These are phyloP conservation scores for Zeus faber DNA, from an alignment of 2,113 vertebrate genomes.

Conservation along the genomic window DNA sequence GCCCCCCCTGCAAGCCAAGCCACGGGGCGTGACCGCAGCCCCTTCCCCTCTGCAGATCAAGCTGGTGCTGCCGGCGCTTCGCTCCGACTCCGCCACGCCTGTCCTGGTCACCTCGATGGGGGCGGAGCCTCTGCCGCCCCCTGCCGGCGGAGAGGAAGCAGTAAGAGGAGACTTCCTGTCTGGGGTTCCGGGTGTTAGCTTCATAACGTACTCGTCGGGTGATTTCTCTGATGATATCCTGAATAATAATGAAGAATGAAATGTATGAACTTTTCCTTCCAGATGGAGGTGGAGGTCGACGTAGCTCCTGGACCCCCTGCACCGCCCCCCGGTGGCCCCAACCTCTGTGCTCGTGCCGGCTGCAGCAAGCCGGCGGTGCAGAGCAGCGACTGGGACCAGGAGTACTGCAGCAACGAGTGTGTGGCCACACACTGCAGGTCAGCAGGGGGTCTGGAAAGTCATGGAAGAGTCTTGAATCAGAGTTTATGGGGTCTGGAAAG, in stretches of 20 bases:
- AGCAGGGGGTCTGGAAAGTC: too few relatives aligned
- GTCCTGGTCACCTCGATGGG: slow-evolving; percentile 28
- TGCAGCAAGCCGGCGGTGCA: slow-evolving; percentile 84
- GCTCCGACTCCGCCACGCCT: neutral
- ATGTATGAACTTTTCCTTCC: slow-evolving; percentile 22
- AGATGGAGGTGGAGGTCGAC: slow-evolving; percentile 87
- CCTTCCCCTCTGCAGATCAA: slow-evolving; percentile 68
- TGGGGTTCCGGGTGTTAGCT: too few relatives aligned
- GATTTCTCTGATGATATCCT: too few relatives aligned
- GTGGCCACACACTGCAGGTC: slow-evolving; percentile 91
- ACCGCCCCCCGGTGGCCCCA: slow-evolving; percentile 58
- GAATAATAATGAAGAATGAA: too few relatives aligned
- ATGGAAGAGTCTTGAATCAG: too few relatives aligned
- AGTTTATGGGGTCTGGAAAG: too few relatives aligned
- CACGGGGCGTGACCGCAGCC: slow-evolving; percentile 9
- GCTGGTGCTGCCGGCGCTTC: slow-evolving; percentile 68
- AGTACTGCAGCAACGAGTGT: slow-evolving; percentile 91
- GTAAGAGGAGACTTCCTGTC: too few relatives aligned
- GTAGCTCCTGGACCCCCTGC: slow-evolving; percentile 63
- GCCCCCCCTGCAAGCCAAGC: slow-evolving; percentile 23
- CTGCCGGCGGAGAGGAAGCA: slow-evolving; percentile 46
- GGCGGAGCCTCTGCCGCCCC: slow-evolving; percentile 58
- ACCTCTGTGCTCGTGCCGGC: slow-evolving; percentile 83
- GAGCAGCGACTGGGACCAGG: slow-evolving; percentile 89
- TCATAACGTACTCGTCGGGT: too few relatives aligned